Base-by-base conservation (phyloP, 1,140 invertebrate genomes). In the Hyles vespertilio region DNA sequence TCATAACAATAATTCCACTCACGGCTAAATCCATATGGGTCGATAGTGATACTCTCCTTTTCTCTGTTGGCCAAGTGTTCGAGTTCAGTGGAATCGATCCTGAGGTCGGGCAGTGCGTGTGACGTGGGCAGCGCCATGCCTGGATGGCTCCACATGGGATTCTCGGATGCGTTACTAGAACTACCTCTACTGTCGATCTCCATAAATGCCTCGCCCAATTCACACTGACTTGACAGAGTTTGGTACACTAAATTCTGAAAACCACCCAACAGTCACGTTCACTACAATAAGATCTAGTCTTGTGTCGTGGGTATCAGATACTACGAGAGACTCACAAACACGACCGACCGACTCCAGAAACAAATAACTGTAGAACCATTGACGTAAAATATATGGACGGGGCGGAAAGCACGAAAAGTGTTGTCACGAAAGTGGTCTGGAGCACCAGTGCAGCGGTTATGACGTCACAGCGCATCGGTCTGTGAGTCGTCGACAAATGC, bases 61-160 rank as follows among this genome's bases (percentile, higher is more conserved):
- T 8, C 36, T 5, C 36, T 5, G 36, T 40, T 5, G 5, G 36
- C 36, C 33, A 63, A 40, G 10, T 56, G 50, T n/a, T 64, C 58
- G 5, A 64, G 43, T 44, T 82, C 81, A 0, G 71, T 65, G 0
- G 81, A 82, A 51, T 75, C 70, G 0, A 84, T 52, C 2, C 72
- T 61, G 1, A 80, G 53, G 48, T 59, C 44, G 6, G 54, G 49
- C 3, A 72, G 72, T 10, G 69, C 63, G 0, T 57, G 62, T 0
- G 64, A 56, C 3, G 32, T 40, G 5, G 46, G 45, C n/a, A 56
- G 32, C 10, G 40, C 51, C 10, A 67, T 61, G 34, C 64, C 65
- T 3, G 70, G 66, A n/a, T 67, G 67, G n/a, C 60, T 32, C 47
- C 72, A 61, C 67, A 77, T 70, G 0, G 74, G 67, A n/a, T 66